Evolutionary conservation across 2,113 vertebrate genomes (phyloP).

Genomic region (Nansenia antarctica): DNA sequence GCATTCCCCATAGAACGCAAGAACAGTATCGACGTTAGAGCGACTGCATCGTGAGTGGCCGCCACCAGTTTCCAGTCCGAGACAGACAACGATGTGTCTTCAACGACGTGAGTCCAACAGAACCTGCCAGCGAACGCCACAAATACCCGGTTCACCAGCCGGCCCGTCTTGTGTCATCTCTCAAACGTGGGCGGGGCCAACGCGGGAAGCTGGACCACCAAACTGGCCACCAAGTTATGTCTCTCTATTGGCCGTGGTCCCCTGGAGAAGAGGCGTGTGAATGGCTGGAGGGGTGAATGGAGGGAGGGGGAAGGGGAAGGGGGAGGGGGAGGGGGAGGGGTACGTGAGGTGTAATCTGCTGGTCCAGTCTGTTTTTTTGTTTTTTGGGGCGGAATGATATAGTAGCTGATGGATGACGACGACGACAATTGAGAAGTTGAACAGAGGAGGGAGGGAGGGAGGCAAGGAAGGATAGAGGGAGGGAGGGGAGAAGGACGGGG

Average conservation of each 20-base stretch:
- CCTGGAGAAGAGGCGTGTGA: constrained; percentile 9
- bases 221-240: constrained; percentile 23
- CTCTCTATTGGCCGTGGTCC: constrained; percentile 27
- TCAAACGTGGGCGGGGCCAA: constrained; percentile 32
- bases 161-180: constrained; percentile 43
- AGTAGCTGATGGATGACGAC: no score
- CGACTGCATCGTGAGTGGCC: constrained; percentile 15
- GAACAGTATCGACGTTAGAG: constrained; percentile 27
- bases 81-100: constrained; percentile 30
- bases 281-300: constrained; percentile 25
- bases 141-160: constrained; percentile 46
- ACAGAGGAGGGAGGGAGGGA: constrained; percentile 38
- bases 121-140: constrained; percentile 60
- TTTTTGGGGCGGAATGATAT: no score
- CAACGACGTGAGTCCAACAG: constrained; percentile 57
- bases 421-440: constrained; percentile 31
- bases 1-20: constrained; percentile 8
- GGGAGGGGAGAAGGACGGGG: constrained; percentile 3
- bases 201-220: constrained; percentile 1
- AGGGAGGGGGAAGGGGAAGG: constrained; percentile 42
- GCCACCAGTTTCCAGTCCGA: constrained; percentile 24
- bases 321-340: constrained; percentile 21
- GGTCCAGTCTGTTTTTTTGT: no score
- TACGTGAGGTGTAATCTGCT: no score
- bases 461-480: constrained; percentile 35